phyloP scores from a whole-genome alignment of 64 coral and sea anemone genomes.

The Trachythela sp. region DNA sequence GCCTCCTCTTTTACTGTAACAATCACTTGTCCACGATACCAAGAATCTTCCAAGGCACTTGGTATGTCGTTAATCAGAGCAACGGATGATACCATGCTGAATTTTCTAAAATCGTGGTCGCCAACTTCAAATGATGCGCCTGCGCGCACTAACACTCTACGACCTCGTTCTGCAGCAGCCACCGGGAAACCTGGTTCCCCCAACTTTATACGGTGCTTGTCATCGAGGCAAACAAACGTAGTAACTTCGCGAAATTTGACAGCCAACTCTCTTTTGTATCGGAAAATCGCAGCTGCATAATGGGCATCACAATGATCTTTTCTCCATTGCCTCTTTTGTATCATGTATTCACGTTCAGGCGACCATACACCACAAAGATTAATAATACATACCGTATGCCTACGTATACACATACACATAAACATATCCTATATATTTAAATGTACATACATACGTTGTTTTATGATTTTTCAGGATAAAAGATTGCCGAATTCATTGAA shows the following conservation, averaged over 20 bases:
- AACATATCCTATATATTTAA: too few relatives aligned
- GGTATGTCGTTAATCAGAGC: conserved; percentile 32
- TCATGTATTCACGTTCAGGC: neutral
- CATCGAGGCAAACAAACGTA: conserved; percentile 24
- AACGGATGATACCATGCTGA: conserved; percentile 33
- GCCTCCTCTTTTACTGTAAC: conserved; percentile 37
- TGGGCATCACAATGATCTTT: conserved; percentile 37
- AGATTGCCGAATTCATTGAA: too few relatives aligned
- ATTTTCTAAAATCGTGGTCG: conserved; percentile 44
- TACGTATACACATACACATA: too few relatives aligned
- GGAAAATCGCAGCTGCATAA: conserved; percentile 36
- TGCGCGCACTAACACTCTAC: conserved; percentile 4
- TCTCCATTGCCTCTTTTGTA: conserved; percentile 43
- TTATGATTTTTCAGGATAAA: too few relatives aligned
- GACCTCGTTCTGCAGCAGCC: conserved; percentile 31
- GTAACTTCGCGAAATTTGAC: conserved; percentile 34
- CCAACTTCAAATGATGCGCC: conserved; percentile 24
- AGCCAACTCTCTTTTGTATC: conserved; percentile 41
- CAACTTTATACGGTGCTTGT: conserved; percentile 39
- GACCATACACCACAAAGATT: too few relatives aligned
- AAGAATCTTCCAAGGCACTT: conserved; percentile 33
- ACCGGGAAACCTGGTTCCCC: conserved; percentile 43
- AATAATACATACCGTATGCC: too few relatives aligned
- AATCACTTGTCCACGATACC: conserved; percentile 37
- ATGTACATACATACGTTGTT: too few relatives aligned